A percentile compares a stretch with the other conserved stretches of the same genome.
Evolutionary conservation across 2,113 vertebrate species (phyloP).

Genomic region (Takifugu bimaculatus): DNA sequence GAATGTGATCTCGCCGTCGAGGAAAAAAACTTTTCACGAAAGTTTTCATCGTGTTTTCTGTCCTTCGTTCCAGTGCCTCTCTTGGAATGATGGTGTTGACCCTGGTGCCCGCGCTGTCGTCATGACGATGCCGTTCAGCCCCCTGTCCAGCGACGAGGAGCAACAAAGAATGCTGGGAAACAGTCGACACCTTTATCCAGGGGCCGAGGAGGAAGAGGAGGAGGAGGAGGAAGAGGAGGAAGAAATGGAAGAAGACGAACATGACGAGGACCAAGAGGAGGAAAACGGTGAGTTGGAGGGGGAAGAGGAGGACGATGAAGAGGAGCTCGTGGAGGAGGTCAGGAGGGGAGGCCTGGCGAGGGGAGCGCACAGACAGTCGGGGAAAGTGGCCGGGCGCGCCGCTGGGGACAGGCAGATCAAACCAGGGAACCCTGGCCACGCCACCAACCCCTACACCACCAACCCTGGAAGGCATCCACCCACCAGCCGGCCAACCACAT

Average conservation of each 20-base stretch:
- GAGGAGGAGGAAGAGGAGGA: slow-evolving; percentile 86
- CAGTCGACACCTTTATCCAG: slow-evolving; percentile 76
- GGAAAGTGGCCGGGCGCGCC: slow-evolving; percentile 52
- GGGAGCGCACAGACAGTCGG: slow-evolving; percentile 63
- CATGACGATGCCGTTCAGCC: slow-evolving; percentile 91
- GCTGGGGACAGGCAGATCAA: slow-evolving; percentile 59
- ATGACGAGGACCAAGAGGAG: slow-evolving; percentile 66
- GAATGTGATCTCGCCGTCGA: background rate
- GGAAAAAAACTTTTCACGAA: no score
- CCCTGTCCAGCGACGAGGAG: slow-evolving; percentile 90
- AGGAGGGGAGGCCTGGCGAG: slow-evolving; percentile 52
- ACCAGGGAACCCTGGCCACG: slow-evolving; percentile 63
- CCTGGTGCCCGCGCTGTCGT: slow-evolving; percentile 76
- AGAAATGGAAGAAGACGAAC: slow-evolving; percentile 76
- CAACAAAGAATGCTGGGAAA: slow-evolving; percentile 84
- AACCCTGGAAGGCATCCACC: slow-evolving; percentile 72
- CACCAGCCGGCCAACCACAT: slow-evolving; percentile 69
- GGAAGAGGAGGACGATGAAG: slow-evolving; percentile 65
- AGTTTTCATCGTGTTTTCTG: background rate
- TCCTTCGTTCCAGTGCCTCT: slow-evolving; percentile 59
- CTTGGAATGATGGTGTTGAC: slow-evolving; percentile 75
- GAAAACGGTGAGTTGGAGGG: slow-evolving; percentile 73
- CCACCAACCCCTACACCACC: slow-evolving; percentile 72
- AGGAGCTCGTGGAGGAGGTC: slow-evolving; percentile 64
- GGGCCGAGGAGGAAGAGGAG: slow-evolving; percentile 81